Evolutionary conservation across 2,797 vertebrate genomes (phyloP).

Genomic region (Poeciliopsis presidionis): DNA sequence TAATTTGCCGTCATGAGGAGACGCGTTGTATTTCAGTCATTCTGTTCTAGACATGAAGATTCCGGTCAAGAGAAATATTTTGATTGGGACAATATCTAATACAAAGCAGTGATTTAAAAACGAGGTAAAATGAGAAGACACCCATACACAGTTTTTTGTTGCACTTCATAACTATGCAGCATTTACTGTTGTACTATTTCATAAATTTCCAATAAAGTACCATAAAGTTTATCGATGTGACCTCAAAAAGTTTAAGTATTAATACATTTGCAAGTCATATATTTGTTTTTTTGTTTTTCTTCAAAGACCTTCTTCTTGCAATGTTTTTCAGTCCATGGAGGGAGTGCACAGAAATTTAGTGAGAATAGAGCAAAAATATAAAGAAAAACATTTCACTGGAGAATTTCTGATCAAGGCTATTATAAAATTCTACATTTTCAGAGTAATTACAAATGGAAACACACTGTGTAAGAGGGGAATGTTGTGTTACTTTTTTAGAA

Average conservation of each 20-base stretch:
- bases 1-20: constrained; percentile 47
- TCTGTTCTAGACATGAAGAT: neutral
- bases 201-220: neutral
- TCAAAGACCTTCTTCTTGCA: neutral
- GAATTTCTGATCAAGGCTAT: neutral
- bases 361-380: neutral
- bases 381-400: neutral
- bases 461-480: neutral
- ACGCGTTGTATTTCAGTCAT: constrained; percentile 16
- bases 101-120: neutral
- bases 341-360: neutral
- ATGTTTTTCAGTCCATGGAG: neutral
- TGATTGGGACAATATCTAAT: neutral
- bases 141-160: neutral
- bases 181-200: neutral
- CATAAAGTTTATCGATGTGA: neutral
- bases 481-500: no score
- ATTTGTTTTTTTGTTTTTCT: neutral
- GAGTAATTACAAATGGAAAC: neutral
- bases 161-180: neutral
- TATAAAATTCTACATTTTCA: neutral
- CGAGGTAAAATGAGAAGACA: neutral
- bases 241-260: neutral
- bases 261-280: neutral
- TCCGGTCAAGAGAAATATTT: neutral